Base-by-base conservation (phyloP, 1,140 invertebrate genomes). In the Proctacanthus coquilletti region DNA sequence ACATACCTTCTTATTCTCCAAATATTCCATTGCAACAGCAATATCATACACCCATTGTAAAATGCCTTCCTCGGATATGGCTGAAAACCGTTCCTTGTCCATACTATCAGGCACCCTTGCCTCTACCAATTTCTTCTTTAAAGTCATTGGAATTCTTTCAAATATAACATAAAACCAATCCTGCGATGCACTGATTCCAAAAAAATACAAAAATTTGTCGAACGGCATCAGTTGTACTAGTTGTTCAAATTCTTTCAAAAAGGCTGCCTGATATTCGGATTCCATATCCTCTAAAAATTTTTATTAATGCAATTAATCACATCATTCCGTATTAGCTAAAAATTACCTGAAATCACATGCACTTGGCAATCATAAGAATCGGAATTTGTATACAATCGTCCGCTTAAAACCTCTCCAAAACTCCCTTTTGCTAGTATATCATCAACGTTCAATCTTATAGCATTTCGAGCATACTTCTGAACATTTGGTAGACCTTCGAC, bases 171-270 rank as follows among this genome's bases (percentile, higher is more conserved):
- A 77, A 5, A 84, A 59, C 21, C 70, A 76, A 34, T 82, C 76
- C 2, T 71, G 63, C 32, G 76, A 80, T 56, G 86, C 81, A 49
- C 77, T 82, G 17, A 80, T 80, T 4, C 85, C 85, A 45, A 85
- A 68, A 14, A 88, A 67, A 32, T 72, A 67, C 4, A 84, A 63
- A 1, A 88, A 58, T 60, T 85, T 76, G 13, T 72, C 68, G 55
- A 84, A 77, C 25, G 66, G 66, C 41, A 71, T 72, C 2, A 74
- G 62, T 51, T 74, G 70, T 3, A 82, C 74, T 8, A 86, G 62
- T 20, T 77, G 45, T 41, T 83, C 78, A 20, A 89, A 52, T 45
- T 85, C 80, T 31, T 75, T 67, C 11, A 86, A 51, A 70, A 86
- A 80, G 6, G 69, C 46, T 27, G 66, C 68, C 42, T 75, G 80